These are phyloP conservation scores for Phalacrocorax carbo DNA, from an alignment of 2,113 vertebrate species.

Conservation along the genomic window DNA sequence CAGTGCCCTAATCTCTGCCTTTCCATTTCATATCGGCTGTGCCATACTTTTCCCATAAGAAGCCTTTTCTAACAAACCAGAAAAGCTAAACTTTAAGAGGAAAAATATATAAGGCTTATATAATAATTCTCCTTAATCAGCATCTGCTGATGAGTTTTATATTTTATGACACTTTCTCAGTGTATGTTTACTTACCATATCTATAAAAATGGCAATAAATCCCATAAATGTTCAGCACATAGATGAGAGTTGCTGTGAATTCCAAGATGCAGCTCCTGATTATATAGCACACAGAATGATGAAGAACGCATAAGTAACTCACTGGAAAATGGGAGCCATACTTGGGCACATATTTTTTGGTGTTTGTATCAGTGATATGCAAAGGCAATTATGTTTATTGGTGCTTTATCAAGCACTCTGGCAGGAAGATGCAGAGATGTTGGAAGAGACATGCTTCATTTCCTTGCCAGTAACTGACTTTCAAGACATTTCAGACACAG, in stretches of 20 bases:
- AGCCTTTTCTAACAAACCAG: not conserved
- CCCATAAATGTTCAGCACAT: not conserved
- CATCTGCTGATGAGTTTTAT: conserved; percentile 34
- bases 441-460: not conserved
- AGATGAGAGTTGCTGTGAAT: not conserved
- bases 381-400: conserved; percentile 54
- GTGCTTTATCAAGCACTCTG: conserved; percentile 22
- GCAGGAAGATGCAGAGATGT: not conserved
- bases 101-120: not conserved
- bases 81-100: not conserved
- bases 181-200: conserved; percentile 37
- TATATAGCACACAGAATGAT: not conserved
- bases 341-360: not conserved
- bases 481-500: not conserved
- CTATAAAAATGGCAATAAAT: conserved; percentile 51
- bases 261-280: not conserved
- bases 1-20: not conserved
- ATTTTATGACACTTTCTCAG: not conserved
- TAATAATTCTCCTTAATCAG: conserved; percentile 44
- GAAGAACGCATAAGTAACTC: not conserved
- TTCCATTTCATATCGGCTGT: not conserved
- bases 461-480: not conserved
- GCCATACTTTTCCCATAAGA: not conserved
- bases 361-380: not conserved
- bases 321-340: not conserved